Conservation (phyloP, 2,113 vertebrate species). For the Ammodytes marinus region DNA sequence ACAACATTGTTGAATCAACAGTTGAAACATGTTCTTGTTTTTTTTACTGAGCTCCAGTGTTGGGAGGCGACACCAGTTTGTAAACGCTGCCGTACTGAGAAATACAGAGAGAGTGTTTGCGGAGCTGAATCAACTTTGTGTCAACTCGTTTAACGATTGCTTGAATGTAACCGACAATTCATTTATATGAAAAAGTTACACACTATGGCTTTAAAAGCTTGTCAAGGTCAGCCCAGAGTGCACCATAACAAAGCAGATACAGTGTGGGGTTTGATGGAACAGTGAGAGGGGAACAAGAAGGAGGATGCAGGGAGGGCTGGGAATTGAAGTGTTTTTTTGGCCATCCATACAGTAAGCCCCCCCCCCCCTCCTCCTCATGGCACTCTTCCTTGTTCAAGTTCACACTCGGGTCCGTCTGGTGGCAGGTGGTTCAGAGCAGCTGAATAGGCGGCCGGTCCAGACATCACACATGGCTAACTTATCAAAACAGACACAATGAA, state of each 20-base stretch:
- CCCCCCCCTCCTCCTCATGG: too few species aligned
- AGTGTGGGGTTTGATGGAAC: conserved; percentile 40
- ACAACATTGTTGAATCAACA: too few species aligned
- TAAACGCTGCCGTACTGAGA: too few species aligned
- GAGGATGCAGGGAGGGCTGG: conserved; percentile 3
- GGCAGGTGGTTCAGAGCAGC: conserved; percentile 71
- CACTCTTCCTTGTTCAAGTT: conserved; percentile 64
- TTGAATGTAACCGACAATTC: too few species aligned
- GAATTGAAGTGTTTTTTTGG: conserved; percentile 46
- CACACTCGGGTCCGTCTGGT: conserved; percentile 57
- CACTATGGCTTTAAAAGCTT: not conserved
- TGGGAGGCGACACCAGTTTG: too few species aligned
- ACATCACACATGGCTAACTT: conserved; percentile 81
- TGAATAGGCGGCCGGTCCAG: conserved; percentile 71
- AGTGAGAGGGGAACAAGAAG: conserved; percentile 40
- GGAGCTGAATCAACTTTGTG: too few species aligned
- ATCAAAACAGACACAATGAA: conserved; percentile 79
- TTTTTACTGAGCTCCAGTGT: too few species aligned
- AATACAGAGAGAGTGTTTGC: too few species aligned
- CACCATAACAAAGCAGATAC: conserved; percentile 5
- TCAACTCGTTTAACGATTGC: too few species aligned
- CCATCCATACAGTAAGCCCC: too few species aligned
- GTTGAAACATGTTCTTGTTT: too few species aligned
- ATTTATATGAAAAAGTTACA: too few species aligned
- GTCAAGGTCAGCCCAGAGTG: not conserved